Evolutionary conservation across 2,797 vertebrate species (phyloP).

Genomic region (Apogon talboti): DNA sequence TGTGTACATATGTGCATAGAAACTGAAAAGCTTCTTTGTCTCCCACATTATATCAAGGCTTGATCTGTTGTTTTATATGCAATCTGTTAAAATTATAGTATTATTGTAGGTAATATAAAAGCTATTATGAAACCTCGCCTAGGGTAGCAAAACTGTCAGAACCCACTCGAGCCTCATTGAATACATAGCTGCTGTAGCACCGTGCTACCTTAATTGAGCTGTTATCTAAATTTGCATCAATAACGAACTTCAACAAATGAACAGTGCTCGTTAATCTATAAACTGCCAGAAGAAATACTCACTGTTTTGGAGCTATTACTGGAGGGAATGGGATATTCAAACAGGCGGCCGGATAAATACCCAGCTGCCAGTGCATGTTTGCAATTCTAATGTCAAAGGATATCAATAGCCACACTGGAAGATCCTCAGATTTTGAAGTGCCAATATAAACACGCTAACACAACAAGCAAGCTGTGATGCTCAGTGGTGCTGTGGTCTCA

Average conservation of each 20-base stretch:
- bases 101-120: slow-evolving; percentile 24
- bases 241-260: slow-evolving; percentile 56
- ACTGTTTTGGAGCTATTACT: slow-evolving; percentile 25
- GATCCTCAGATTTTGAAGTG: slow-evolving; percentile 46
- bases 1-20: not conserved
- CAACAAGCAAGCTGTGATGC: slow-evolving; percentile 52
- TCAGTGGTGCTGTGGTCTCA: slow-evolving; percentile 35
- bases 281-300: slow-evolving; percentile 42
- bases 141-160: slow-evolving; percentile 18
- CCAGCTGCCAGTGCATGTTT: slow-evolving; percentile 53
- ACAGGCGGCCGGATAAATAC: slow-evolving; percentile 34
- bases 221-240: slow-evolving; percentile 65
- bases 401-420: slow-evolving; percentile 42
- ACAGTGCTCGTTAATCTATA: slow-evolving; percentile 58
- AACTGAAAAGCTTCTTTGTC: not conserved
- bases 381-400: slow-evolving; percentile 57
- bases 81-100: slow-evolving; percentile 1
- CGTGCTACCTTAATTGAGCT: slow-evolving; percentile 50
- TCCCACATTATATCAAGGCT: slow-evolving; percentile 1
- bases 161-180: slow-evolving; percentile 33
- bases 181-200: slow-evolving; percentile 21
- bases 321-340: slow-evolving; percentile 36
- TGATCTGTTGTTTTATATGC: not conserved
- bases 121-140: slow-evolving; percentile 16
- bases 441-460: slow-evolving; percentile 64